These are phyloP conservation scores for Rhipidura dahli DNA, from an alignment of 2,113 vertebrate species.

Conservation along the genomic window DNA sequence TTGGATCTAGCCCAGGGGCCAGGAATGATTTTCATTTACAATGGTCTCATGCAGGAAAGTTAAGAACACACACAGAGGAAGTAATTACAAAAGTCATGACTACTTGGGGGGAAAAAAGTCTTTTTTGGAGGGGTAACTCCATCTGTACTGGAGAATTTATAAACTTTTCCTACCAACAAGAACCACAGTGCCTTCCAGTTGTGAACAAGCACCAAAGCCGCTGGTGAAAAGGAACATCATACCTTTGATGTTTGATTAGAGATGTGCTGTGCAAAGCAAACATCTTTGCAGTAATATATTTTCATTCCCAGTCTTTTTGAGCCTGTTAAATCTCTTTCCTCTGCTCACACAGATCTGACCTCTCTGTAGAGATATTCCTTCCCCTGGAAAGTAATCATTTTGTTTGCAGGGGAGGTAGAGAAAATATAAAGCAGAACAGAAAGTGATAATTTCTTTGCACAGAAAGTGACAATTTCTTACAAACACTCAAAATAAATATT, in stretches of 20 bases:
- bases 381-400: background rate
- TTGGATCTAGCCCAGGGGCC: background rate
- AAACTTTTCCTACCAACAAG: background rate
- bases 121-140: background rate
- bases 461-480: background rate
- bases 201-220: background rate
- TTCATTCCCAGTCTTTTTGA: background rate
- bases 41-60: background rate
- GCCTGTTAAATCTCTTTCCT: background rate
- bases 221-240: background rate
- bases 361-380: background rate
- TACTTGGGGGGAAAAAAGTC: accelerated
- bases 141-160: background rate
- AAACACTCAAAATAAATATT: background rate
- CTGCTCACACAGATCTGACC: background rate
- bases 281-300: background rate
- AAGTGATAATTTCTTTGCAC: background rate
- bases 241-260: background rate
- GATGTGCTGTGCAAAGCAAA: background rate
- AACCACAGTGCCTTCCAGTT: background rate
- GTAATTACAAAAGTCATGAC: background rate
- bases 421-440: background rate
- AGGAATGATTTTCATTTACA: background rate
- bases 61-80: background rate
- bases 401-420: background rate